Evolutionary conservation across 2,113 vertebrate species (phyloP).

Genomic region (Trochalopteron elliotii): DNA sequence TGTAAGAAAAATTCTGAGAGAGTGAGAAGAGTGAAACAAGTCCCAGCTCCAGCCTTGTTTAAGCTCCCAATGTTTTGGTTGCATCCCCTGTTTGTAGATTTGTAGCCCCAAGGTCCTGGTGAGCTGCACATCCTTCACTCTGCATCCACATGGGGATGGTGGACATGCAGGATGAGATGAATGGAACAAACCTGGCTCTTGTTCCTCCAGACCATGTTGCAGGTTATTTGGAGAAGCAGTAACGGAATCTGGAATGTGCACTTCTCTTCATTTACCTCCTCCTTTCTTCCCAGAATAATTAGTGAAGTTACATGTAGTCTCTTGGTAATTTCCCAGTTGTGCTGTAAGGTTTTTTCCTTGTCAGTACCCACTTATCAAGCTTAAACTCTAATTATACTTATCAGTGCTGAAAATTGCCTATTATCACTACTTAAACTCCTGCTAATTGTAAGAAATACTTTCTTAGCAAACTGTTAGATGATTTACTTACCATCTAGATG

Average conservation of each 20-base stretch:
- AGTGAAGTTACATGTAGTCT: not conserved
- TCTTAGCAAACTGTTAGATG: constrained; percentile 34
- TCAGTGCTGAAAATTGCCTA: constrained; percentile 71
- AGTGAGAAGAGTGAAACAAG: not conserved
- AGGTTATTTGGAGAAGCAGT: not conserved
- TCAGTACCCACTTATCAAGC: constrained; percentile 64
- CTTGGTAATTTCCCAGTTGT: constrained; percentile 55
- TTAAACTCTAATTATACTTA: constrained; percentile 73
- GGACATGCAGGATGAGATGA: not conserved
- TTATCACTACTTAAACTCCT: constrained; percentile 58
- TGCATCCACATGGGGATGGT: not conserved
- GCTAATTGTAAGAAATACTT: constrained; percentile 66
- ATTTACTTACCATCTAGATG: constrained; percentile 6
- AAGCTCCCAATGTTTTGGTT: not conserved
- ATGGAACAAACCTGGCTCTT: not conserved
- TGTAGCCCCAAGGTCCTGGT: not conserved
- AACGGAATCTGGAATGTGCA: not conserved
- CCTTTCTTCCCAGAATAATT: not conserved
- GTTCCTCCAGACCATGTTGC: not conserved
- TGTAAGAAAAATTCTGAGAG: not conserved
- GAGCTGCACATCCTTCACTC: not conserved
- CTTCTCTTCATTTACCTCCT: not conserved
- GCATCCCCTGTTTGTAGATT: not conserved
- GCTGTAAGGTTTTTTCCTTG: constrained; percentile 38
- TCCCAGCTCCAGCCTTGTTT: not conserved